Percentiles rank a stretch among this genome's conserved stretches.
Conservation (phyloP, 2,113 vertebrate species). For the Gallinago jamesoni region DNA sequence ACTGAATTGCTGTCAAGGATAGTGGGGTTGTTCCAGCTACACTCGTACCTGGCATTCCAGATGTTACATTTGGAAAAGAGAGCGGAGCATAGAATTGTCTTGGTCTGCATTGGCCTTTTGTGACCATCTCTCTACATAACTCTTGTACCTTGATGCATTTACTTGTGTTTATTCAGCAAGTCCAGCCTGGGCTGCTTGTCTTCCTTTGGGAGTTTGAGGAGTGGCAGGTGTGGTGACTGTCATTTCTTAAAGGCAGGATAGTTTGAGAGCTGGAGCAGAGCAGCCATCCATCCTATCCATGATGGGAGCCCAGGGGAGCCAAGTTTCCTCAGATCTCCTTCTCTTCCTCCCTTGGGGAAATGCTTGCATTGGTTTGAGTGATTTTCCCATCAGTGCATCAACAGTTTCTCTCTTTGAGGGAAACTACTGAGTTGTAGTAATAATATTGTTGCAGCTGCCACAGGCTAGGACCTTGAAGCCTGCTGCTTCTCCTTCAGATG, state of each 20-base stretch:
- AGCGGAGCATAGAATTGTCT: neutral
- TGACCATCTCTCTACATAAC: neutral
- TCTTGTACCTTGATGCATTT: neutral
- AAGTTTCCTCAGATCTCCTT: neutral
- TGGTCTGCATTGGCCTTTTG: neutral
- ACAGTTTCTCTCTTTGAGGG: neutral
- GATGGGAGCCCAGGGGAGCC: neutral
- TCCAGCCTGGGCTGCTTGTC: neutral
- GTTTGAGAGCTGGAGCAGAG: neutral
- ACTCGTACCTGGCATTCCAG: neutral
- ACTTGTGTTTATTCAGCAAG: neutral
- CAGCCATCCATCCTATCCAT: neutral
- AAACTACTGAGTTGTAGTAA: conserved; percentile 11
- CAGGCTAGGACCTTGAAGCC: conserved; percentile 24
- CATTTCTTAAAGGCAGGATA: neutral
- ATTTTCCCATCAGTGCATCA: conserved; percentile 47
- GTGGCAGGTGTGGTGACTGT: neutral
- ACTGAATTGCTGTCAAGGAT: neutral
- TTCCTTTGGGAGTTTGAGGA: neutral
- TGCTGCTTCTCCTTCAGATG: conserved; percentile 11
- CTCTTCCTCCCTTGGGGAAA: conserved; percentile 16
- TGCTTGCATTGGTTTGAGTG: neutral
- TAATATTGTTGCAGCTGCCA: conserved; percentile 66
- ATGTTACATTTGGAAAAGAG: neutral
- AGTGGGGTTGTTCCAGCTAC: neutral